Evolutionary conservation across 53 echinoderm and acorn worm species (phyloP), one percentile per base, ranked within the genome.

Genomic region (Antedon mediterranea): DNA sequence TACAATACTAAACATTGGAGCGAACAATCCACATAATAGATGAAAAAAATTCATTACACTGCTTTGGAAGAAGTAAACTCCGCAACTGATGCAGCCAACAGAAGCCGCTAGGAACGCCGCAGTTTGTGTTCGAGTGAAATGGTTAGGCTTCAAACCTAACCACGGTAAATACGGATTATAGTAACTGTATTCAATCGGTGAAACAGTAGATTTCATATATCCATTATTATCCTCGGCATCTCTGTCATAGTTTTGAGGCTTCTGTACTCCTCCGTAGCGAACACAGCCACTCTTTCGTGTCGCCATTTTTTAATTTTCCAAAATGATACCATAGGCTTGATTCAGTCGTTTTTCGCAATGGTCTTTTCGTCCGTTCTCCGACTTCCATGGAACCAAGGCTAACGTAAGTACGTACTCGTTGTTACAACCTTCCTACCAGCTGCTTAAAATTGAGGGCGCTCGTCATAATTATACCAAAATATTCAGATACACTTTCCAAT

Each of bases 1-100:
- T 73, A 92, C 84, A 31, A 97, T 86, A 81, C 97, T 97, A 84
- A 92, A 97, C 78, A 91, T 87, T 34, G 97, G 97, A 28, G 91
- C 89, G 78, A 92, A 89, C 28, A 97, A 81, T 26, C 97, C 97
- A 80, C 91, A 89, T 30, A 97, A 44, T 28, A 80, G 82, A 78
- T 97, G 97, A 41, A 97, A 79, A 29, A 92, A 83, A 31, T 83
- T 83, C 33, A 91, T 43, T 33, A 97, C 79, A 23, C 87, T 82
- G 78, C 89, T 89, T 78, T 97, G 91, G 76, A 97, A 81, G 78
- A 92, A 30, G 43, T 97, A 97, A 76, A 92, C 77, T 9, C 84
- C 71, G 14, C 87, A 72, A 33, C 88, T 84, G 71, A 91, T n/a
- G 26, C 83, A 83, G 31, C 77, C 83, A 33, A 83, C 90, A 28